These are phyloP conservation scores for Drosophila santomea DNA, from an alignment of 1,140 invertebrate genomes.

Conservation along the genomic window DNA sequence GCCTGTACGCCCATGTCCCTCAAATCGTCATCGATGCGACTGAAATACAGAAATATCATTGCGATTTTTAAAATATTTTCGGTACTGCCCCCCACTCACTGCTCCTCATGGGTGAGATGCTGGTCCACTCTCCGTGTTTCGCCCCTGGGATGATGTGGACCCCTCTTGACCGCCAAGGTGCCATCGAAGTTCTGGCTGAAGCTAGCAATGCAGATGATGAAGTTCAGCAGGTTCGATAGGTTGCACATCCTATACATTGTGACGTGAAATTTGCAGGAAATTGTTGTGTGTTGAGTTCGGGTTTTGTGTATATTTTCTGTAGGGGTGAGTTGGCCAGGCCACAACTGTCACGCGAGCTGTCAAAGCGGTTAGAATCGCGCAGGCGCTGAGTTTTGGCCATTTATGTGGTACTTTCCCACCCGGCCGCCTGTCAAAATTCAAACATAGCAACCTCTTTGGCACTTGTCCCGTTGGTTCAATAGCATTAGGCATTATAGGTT, in stretches of 20 bases:
- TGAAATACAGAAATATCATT: constrained; percentile 13
- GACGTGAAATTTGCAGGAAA: constrained; percentile 11
- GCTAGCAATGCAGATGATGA: constrained; percentile 76
- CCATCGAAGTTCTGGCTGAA: constrained; percentile 73
- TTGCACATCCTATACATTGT: constrained; percentile 71
- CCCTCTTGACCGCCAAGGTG: constrained; percentile 84
- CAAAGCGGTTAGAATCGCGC: constrained; percentile 30
- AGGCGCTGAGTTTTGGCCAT: constrained; percentile 14
- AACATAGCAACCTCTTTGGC: constrained; percentile 45
- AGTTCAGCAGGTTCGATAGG: constrained; percentile 75
- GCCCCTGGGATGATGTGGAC: constrained; percentile 89
- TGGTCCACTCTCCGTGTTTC: constrained; percentile 87
- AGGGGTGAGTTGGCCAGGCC: constrained; percentile 33
- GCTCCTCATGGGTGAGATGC: constrained; percentile 88
- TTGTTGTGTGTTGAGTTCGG: constrained; percentile 14
- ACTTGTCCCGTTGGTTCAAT: constrained; percentile 38
- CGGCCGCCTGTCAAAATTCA: constrained; percentile 34
- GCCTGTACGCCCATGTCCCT: constrained; percentile 73
- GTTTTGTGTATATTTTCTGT: constrained; percentile 25
- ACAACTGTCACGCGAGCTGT: constrained; percentile 50
- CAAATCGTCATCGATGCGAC: constrained; percentile 78
- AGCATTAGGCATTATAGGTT: constrained; percentile 9
- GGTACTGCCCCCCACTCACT: constrained; percentile 84
- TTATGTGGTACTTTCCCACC: background rate
- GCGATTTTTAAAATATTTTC: background rate